Evolutionary conservation across 2,113 vertebrate species (phyloP).

Genomic region (Ardeotis arabs): DNA sequence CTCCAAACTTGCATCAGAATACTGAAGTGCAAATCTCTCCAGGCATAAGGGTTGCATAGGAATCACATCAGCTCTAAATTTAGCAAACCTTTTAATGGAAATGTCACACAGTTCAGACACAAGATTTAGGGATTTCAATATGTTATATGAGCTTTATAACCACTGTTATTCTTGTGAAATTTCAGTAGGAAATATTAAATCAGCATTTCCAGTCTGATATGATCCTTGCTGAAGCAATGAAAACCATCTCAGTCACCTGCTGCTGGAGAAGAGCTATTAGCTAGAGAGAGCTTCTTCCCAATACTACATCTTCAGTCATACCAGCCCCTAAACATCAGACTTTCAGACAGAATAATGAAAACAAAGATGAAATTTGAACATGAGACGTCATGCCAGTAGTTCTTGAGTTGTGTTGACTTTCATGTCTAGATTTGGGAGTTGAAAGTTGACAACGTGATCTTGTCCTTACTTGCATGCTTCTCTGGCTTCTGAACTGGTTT

Average conservation of each 20-base stretch:
- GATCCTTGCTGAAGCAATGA: neutral
- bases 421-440: neutral
- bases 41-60: neutral
- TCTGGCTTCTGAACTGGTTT: neutral
- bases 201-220: neutral
- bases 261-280: neutral
- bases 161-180: neutral
- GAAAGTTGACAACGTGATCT: neutral
- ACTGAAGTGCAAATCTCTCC: neutral
- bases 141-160: slow-evolving; percentile 17
- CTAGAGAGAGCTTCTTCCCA: neutral
- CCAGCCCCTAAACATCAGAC: neutral
- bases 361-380: neutral
- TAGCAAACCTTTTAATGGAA: slow-evolving; percentile 49
- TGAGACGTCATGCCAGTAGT: neutral
- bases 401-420: neutral
- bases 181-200: slow-evolving; percentile 22
- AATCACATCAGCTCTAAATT: slow-evolving; percentile 42
- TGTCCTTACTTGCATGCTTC: neutral
- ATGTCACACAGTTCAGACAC: slow-evolving; percentile 36
- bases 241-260: neutral
- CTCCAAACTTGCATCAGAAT: slow-evolving; percentile 3
- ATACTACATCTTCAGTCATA: neutral
- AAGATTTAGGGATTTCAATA: slow-evolving; percentile 14
- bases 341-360: neutral